A percentile compares a stretch with the other conserved stretches of the same genome.
phyloP scores from a whole-genome alignment of 2,888 invertebrate genomes.

The Eilema caniola region DNA sequence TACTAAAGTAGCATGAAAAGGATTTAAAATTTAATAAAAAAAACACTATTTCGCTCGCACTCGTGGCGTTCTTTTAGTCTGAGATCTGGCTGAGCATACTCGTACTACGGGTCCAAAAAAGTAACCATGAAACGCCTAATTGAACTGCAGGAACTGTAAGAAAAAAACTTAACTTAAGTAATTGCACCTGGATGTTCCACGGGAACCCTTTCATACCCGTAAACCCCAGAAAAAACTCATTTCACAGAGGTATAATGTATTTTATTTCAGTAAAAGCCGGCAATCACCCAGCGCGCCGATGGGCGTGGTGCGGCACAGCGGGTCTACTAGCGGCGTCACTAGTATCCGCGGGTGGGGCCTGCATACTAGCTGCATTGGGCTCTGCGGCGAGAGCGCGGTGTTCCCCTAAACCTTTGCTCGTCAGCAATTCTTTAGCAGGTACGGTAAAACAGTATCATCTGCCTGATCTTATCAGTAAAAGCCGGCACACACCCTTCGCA shows the following conservation, averaged over 20 bases:
- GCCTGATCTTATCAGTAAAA: conserved; percentile 70
- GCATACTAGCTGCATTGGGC: conserved; percentile 92
- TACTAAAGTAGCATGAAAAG: too few relatives aligned
- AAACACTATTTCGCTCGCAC: too few relatives aligned
- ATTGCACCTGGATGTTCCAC: too few relatives aligned
- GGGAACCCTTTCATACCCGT: too few relatives aligned
- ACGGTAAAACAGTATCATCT: conserved; percentile 62
- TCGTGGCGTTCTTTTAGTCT: too few relatives aligned
- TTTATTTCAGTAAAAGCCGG: conserved; percentile 74
- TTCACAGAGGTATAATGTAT: neutral
- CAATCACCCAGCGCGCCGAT: conserved; percentile 87
- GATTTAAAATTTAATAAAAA: too few relatives aligned
- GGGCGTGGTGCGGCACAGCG: conserved; percentile 92
- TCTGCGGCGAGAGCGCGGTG: conserved; percentile 91
- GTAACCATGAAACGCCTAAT: too few relatives aligned
- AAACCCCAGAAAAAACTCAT: neutral
- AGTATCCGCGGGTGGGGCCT: conserved; percentile 89
- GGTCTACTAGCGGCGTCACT: conserved; percentile 90
- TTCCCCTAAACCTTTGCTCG: conserved; percentile 88
- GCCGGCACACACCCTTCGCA: conserved; percentile 86
- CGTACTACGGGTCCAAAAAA: too few relatives aligned
- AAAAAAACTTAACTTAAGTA: too few relatives aligned
- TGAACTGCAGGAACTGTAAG: too few relatives aligned
- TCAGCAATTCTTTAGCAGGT: conserved; percentile 93
- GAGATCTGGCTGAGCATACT: too few relatives aligned